Base-by-base conservation (phyloP, 2,113 vertebrate genomes). In the Mesitornis unicolor region DNA sequence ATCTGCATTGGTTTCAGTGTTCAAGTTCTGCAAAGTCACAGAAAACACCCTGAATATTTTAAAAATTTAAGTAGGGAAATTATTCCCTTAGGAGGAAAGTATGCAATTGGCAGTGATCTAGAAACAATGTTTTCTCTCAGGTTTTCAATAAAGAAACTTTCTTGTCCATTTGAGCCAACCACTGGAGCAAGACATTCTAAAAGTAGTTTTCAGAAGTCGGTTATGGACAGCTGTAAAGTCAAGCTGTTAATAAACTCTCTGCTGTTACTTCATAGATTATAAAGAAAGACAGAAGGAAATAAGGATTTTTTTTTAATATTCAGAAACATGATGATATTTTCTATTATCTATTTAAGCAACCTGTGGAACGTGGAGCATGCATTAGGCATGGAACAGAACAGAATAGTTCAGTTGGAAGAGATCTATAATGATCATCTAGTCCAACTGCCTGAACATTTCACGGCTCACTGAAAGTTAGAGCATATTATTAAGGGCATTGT, bases 1-100 rank as follows among this genome's bases (percentile, higher is more conserved):
- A 51, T 17, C 48, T 75, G 19, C 80, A 53, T 11, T 48, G 38
- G 33, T 93, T 97, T 94, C 79, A 25, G 14, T 87, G 33, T 33
- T 57, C 70, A 79, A 54, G 33, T 89, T 89, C 71, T 87, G 29
- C 35, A 79, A 33, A 91, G 18, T 83, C n/a, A 85, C 43, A 67
- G 29, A 74, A 95, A 85, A 69, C 78, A 53, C 33, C 96, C 54
- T 18, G 36, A 96, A 78, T 90, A 54, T 93, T 94, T 95, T 91
- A 17, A 86, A 90, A 89, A 71, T 25, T 67, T 74, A 84, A 89
- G 11, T 16, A 85, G 33, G 18, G 75, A 87, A 92, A 91, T 69
- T 1, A 63, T 36, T 91, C 65, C 59, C 91, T 43, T 84, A 75
- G 89, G 96, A 92, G 45, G 11, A 60, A 94, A 91, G 29, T 28